These are phyloP conservation scores for Euzetes globulus DNA, from an alignment of 2,888 invertebrate genomes.

Conservation along the genomic window DNA sequence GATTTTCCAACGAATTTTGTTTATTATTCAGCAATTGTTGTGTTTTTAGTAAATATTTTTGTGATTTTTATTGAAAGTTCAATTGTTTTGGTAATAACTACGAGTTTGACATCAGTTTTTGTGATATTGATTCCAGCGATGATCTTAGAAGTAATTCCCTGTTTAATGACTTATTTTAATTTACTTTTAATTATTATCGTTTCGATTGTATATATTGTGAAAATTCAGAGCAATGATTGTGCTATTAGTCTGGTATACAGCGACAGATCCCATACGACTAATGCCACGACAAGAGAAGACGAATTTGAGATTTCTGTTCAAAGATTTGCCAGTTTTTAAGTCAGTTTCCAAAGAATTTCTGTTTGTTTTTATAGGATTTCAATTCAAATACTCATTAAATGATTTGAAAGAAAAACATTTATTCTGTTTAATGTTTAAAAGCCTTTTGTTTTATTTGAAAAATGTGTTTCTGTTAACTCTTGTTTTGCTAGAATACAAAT, in stretches of 20 bases:
- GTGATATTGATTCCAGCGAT: constrained; percentile 4
- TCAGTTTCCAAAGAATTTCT: too few relatives aligned
- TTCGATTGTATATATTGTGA: constrained; percentile 13
- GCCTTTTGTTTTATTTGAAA: too few relatives aligned
- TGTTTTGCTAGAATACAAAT: too few relatives aligned
- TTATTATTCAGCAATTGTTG: neutral
- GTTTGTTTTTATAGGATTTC: too few relatives aligned
- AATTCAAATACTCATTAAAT: too few relatives aligned
- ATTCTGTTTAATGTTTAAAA: too few relatives aligned
- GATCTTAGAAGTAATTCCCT: neutral
- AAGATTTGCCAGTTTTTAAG: too few relatives aligned
- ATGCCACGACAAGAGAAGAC: neutral
- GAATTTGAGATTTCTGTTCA: neutral
- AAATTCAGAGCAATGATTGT: neutral
- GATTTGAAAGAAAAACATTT: too few relatives aligned
- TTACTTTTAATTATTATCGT: neutral
- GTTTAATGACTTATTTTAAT: constrained; percentile 17
- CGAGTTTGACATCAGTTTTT: neutral
- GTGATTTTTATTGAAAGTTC: neutral
- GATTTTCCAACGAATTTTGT: neutral
- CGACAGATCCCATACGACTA: neutral
- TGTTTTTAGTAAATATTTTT: neutral
- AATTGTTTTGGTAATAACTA: neutral
- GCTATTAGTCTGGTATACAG: neutral
- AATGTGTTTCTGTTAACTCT: too few relatives aligned